A percentile compares a stretch with the other conserved stretches of the same genome.
Conservation (phyloP, 1,140 invertebrate species). For the Coboldia fuscipes region DNA sequence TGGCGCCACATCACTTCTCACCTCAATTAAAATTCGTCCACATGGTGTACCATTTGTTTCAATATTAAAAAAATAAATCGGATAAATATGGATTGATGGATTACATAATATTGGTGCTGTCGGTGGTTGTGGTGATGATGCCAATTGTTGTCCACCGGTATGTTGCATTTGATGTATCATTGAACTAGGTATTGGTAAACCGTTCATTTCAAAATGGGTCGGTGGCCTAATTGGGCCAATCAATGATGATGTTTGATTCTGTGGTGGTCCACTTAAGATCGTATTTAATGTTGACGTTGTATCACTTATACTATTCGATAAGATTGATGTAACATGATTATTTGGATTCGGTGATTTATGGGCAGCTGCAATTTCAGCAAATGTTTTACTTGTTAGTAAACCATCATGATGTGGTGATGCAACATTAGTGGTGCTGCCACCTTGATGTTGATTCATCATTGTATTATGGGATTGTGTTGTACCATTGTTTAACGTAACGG, state of each 20-base stretch:
- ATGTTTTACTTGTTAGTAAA: background rate
- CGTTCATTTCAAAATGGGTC: conserved; percentile 3
- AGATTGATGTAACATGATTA: no score
- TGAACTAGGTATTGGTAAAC: background rate
- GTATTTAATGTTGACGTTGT: background rate
- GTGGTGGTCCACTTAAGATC: no score
- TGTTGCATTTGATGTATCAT: conserved; percentile 4
- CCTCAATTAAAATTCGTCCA: conserved; percentile 62
- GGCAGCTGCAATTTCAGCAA: conserved; percentile 3
- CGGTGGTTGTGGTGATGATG: conserved; percentile 15
- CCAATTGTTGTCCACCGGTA: background rate
- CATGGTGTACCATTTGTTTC: conserved; percentile 45
- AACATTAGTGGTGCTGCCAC: background rate
- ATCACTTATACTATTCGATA: conserved; percentile 1
- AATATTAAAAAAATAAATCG: conserved; percentile 54
- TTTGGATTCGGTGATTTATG: no score
- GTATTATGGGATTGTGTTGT: conserved; percentile 4
- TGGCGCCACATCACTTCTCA: conserved; percentile 63
- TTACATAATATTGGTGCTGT: conserved; percentile 21
- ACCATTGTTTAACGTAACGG: conserved; percentile 6
- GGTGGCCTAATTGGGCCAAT: background rate
- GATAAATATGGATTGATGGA: conserved; percentile 30
- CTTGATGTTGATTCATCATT: conserved; percentile 1
- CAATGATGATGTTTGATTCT: conserved; percentile 4
- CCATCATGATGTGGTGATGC: background rate